Percentiles rank a stretch among this genome's conserved stretches.
Conservation (phyloP, 2,888 invertebrate genomes). For the Lasioglossum malachurum region DNA sequence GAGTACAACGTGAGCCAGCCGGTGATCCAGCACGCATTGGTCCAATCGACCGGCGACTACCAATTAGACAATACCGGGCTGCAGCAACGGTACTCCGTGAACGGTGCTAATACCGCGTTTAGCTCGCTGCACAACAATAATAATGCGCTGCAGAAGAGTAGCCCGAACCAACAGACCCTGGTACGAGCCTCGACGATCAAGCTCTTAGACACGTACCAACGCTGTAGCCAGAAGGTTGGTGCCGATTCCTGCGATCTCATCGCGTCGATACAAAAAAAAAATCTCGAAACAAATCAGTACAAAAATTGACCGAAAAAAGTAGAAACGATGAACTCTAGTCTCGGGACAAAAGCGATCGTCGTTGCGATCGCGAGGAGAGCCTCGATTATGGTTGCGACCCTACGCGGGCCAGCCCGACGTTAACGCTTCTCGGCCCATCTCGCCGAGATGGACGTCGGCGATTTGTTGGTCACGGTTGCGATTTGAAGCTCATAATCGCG, state of each 20-base stretch:
- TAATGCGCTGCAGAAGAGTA: conserved; percentile 84
- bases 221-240: conserved; percentile 88
- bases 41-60: conserved; percentile 84
- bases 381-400: conserved; percentile 1
- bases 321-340: not conserved
- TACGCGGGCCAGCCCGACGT: conserved; percentile 2
- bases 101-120: conserved; percentile 82
- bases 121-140: conserved; percentile 83
- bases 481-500: conserved; percentile 27
- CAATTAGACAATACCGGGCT: conserved; percentile 85
- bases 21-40: conserved; percentile 84
- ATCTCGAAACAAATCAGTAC: not conserved
- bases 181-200: conserved; percentile 90
- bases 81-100: conserved; percentile 81
- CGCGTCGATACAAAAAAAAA: conserved; percentile 31
- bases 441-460: conserved; percentile 7
- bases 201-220: conserved; percentile 89
- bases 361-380: not conserved
- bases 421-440: conserved; percentile 15
- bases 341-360: not conserved
- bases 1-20: conserved; percentile 84
- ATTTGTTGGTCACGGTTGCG: conserved; percentile 2
- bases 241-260: conserved; percentile 47
- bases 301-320: not conserved
- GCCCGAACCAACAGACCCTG: conserved; percentile 86